Conservation (phyloP, 2,888 invertebrate species). For the Enoplolaimus lenunculus region DNA sequence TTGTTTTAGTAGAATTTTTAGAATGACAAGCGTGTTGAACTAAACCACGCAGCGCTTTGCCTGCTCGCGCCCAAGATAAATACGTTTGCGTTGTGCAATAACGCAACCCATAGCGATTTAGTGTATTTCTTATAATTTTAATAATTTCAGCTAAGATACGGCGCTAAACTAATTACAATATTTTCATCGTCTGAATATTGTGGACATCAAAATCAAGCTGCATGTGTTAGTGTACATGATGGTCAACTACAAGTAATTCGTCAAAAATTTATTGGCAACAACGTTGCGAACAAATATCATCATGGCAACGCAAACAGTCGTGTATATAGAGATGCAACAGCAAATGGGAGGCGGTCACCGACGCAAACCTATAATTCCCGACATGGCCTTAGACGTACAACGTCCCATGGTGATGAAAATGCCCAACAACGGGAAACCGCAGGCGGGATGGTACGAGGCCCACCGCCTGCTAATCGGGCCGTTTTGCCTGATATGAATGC, state of each 20-base stretch:
- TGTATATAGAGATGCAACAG: too few relatives aligned
- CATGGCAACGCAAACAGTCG: too few relatives aligned
- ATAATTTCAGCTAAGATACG: constrained; percentile 53
- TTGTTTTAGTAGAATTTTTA: too few relatives aligned
- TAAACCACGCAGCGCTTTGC: too few relatives aligned
- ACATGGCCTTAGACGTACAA: background rate
- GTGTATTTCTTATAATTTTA: too few relatives aligned
- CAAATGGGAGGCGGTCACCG: background rate
- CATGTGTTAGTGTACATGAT: constrained; percentile 55
- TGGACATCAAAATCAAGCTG: constrained; percentile 58
- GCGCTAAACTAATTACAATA: constrained; percentile 56
- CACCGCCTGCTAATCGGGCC: background rate
- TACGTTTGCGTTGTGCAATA: too few relatives aligned
- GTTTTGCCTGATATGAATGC: background rate
- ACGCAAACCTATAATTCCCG: too few relatives aligned
- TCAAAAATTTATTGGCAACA: constrained; percentile 20
- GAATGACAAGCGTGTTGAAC: too few relatives aligned
- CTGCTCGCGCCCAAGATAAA: too few relatives aligned
- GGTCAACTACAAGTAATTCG: constrained; percentile 54
- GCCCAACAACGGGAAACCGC: background rate
- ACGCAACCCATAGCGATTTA: too few relatives aligned
- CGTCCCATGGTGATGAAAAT: background rate
- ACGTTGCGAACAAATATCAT: background rate
- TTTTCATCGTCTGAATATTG: constrained; percentile 63
- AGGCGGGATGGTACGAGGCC: background rate